Evolutionary conservation across 2,797 vertebrate species (phyloP).

Genomic region (Vipera latastei): DNA sequence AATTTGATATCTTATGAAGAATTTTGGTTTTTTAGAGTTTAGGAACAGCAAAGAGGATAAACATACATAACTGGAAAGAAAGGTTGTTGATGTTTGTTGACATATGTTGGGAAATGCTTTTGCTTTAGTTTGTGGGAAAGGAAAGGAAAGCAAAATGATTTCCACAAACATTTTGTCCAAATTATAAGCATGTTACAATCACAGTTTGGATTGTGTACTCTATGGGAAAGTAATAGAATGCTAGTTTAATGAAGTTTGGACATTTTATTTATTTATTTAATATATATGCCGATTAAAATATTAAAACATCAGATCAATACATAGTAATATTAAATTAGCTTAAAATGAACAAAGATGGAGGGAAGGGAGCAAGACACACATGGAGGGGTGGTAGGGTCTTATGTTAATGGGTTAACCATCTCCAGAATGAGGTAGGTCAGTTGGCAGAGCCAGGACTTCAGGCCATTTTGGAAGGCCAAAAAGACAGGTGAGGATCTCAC

Average conservation of each 20-base stretch:
- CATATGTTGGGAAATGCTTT: not conserved
- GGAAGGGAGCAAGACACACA: not conserved
- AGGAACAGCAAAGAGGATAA: not conserved
- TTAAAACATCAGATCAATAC: not conserved
- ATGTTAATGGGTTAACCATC: not conserved
- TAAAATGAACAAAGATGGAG: not conserved
- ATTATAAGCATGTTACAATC: not conserved
- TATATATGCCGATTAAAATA: not conserved
- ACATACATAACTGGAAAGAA: not conserved
- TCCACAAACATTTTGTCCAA: not conserved
- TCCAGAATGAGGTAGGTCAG: not conserved
- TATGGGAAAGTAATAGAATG: not conserved
- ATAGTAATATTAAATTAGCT: not conserved
- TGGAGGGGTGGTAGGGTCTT: too few species aligned
- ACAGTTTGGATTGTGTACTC: not conserved
- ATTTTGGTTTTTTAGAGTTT: not conserved
- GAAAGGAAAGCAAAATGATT: not conserved
- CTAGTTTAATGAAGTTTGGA: not conserved
- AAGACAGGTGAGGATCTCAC: not conserved
- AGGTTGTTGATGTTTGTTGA: not conserved
- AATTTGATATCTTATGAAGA: not conserved
- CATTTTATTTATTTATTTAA: not conserved
- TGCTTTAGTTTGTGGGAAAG: not conserved
- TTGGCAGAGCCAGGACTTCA: not conserved
- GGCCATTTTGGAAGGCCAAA: not conserved